phyloP scores from a whole-genome alignment of 2,797 vertebrate genomes.

The Enteromius unitaeniatus region DNA sequence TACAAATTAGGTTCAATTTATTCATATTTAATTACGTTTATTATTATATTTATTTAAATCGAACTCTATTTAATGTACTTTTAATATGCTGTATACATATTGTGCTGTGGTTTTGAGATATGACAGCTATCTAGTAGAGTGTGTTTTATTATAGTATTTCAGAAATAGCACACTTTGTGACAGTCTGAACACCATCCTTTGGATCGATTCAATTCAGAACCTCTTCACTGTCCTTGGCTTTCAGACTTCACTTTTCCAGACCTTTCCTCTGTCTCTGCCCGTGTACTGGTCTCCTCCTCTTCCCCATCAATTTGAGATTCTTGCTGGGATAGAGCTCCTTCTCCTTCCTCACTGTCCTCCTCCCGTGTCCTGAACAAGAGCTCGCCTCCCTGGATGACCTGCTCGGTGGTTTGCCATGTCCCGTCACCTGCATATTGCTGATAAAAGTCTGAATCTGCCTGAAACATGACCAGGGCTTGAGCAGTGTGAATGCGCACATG shows the following conservation, averaged over 20 bases:
- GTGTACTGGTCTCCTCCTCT: conserved; percentile 48
- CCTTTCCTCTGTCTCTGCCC: conserved; percentile 51
- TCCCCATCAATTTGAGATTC: conserved; percentile 58
- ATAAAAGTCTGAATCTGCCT: conserved; percentile 95
- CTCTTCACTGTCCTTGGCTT: conserved; percentile 50
- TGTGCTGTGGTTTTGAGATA: conserved; percentile 19
- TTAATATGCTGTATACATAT: conserved; percentile 21
- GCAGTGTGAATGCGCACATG: conserved; percentile 98
- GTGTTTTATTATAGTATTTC: not conserved
- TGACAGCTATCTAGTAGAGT: not conserved
- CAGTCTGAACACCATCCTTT: conserved; percentile 9
- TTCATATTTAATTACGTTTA: not conserved
- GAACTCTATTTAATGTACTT: conserved; percentile 22
- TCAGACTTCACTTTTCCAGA: conserved; percentile 63
- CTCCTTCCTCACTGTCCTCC: conserved; percentile 60
- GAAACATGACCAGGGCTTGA: conserved; percentile 98
- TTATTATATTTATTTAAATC: conserved; percentile 17
- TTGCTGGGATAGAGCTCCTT: conserved; percentile 50
- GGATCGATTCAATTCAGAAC: conserved; percentile 5
- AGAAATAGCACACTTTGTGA: conserved; percentile 19
- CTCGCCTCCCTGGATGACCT: conserved; percentile 88
- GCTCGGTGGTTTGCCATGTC: conserved; percentile 86
- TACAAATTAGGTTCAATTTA: not conserved
- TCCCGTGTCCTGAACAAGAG: conserved; percentile 85
- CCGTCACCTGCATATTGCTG: conserved; percentile 84